A percentile compares a stretch with the other conserved stretches of the same genome.
These are phyloP conservation scores for Campylomormyrus numenius DNA, from an alignment of 2,113 vertebrate species.

Conservation along the genomic window DNA sequence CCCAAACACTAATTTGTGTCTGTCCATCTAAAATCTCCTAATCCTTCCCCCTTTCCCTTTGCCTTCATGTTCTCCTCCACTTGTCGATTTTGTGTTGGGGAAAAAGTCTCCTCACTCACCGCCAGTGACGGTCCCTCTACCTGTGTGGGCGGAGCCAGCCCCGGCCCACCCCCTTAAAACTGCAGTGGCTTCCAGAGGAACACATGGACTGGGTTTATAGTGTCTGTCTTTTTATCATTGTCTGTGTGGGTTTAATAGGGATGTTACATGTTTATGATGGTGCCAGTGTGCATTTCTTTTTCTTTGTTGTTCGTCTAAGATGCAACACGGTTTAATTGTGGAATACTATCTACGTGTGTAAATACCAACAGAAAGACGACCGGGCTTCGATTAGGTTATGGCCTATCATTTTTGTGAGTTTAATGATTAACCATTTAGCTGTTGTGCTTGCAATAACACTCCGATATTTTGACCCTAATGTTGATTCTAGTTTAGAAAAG, in stretches of 20 bases:
- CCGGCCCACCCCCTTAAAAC: not conserved
- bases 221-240: constrained; percentile 21
- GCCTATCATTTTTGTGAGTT: not conserved
- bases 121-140: not conserved
- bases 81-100: not conserved
- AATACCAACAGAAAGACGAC: not conserved
- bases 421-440: not conserved
- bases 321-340: not conserved
- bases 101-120: not conserved
- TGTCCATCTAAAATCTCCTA: not conserved
- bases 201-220: constrained; percentile 19
- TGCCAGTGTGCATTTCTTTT: not conserved
- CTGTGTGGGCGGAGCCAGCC: constrained; percentile 3
- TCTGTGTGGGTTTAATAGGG: constrained; percentile 17
- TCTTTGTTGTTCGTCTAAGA: not conserved
- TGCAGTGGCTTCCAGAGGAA: constrained; percentile 17
- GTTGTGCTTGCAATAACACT: not conserved
- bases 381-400: not conserved
- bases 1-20: not conserved
- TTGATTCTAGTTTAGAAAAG: not conserved
- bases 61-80: not conserved
- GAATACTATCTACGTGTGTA: not conserved
- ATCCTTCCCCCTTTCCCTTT: not conserved
- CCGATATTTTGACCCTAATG: not conserved
- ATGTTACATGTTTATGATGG: constrained; percentile 12